Conservation (phyloP, 1,140 invertebrate genomes). For the Caenorhabditis latens region DNA sequence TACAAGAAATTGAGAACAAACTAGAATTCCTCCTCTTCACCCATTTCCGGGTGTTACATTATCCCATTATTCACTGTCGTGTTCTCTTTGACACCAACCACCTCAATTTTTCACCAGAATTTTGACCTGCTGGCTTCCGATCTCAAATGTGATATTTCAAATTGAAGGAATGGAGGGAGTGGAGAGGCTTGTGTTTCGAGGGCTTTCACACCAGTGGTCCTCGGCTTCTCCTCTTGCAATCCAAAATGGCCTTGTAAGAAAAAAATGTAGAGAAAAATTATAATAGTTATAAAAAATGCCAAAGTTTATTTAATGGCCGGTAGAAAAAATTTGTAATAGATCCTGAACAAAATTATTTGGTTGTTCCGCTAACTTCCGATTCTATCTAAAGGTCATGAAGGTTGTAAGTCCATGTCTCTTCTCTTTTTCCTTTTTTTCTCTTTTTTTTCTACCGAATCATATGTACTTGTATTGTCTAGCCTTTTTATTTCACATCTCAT, state of each 20-base stretch:
- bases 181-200: background rate
- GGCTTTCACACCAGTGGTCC: background rate
- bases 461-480: constrained; percentile 8
- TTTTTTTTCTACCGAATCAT: background rate
- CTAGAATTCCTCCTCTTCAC: background rate
- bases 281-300: too few relatives aligned
- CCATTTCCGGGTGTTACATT: background rate
- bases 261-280: too few relatives aligned
- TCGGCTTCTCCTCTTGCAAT: too few relatives aligned
- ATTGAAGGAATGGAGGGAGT: background rate
- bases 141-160: constrained; percentile 29
- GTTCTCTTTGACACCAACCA: background rate
- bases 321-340: too few relatives aligned
- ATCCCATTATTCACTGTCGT: background rate
- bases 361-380: background rate
- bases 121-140: background rate
- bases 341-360: background rate
- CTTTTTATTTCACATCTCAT: constrained; percentile 19
- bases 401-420: constrained; percentile 12
- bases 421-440: background rate
- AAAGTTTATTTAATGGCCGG: too few relatives aligned
- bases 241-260: background rate
- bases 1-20: background rate
- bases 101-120: constrained; percentile 35
- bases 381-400: constrained; percentile 13